Conservation (phyloP, 2,888 invertebrate genomes). For the Pammene aurita region DNA sequence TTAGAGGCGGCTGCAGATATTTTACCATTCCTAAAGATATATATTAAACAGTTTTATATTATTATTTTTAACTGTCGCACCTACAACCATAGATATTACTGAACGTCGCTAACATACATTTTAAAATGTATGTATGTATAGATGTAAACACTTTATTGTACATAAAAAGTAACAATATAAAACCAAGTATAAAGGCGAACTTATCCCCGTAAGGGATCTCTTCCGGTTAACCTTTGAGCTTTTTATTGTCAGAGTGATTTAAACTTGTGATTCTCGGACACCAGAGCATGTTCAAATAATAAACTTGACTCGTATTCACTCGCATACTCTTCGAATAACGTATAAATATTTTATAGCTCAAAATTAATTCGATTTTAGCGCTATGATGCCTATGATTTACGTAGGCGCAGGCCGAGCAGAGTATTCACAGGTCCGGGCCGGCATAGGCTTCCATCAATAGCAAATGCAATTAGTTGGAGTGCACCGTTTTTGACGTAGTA, state of each 20-base stretch:
- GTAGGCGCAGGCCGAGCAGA: slow-evolving; percentile 43
- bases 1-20: neutral
- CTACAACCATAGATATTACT: no score
- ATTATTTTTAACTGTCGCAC: no score
- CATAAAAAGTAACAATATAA: no score
- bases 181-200: no score
- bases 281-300: neutral
- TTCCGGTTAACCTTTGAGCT: no score
- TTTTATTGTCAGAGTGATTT: neutral
- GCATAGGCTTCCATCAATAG: slow-evolving; percentile 72
- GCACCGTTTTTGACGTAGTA: slow-evolving; percentile 81
- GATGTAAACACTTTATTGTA: no score
- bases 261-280: neutral
- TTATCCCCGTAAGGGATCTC: no score
- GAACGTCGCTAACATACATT: neutral
- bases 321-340: slow-evolving; percentile 25
- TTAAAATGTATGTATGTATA: no score
- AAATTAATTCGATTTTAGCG: slow-evolving; percentile 18
- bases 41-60: neutral
- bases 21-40: neutral
- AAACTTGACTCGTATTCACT: neutral
- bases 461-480: slow-evolving; percentile 82
- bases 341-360: slow-evolving; percentile 27
- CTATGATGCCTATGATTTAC: slow-evolving; percentile 26
- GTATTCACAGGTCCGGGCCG: slow-evolving; percentile 56